Percentiles rank a stretch among this genome's conserved stretches.
phyloP scores from a whole-genome alignment of 2,888 invertebrate genomes.

The Craniophora ligustri region DNA sequence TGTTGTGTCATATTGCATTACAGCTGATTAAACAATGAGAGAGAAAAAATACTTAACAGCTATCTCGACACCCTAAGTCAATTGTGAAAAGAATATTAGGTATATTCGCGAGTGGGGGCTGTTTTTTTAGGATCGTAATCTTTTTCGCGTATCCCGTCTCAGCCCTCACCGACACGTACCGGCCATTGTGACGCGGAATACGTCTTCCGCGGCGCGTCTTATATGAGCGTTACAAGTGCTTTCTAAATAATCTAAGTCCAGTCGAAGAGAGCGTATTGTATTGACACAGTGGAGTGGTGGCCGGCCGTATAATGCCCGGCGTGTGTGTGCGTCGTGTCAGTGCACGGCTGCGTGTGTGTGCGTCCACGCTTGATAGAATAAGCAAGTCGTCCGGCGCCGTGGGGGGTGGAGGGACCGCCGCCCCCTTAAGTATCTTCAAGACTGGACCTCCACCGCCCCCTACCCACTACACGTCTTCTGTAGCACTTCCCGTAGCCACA shows the following conservation, averaged over 20 bases:
- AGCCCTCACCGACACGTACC: slow-evolving; percentile 85
- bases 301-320: slow-evolving; percentile 86
- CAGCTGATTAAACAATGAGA: slow-evolving; percentile 47
- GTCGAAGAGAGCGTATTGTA: slow-evolving; percentile 89
- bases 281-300: slow-evolving; percentile 89
- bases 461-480: slow-evolving; percentile 86
- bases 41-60: slow-evolving; percentile 64
- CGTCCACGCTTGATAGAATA: slow-evolving; percentile 88
- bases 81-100: slow-evolving; percentile 80
- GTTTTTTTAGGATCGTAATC: slow-evolving; percentile 89
- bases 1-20: not conserved
- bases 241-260: slow-evolving; percentile 90
- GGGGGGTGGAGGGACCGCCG: slow-evolving; percentile 63
- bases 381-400: slow-evolving; percentile 86
- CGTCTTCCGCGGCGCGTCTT: slow-evolving; percentile 87
- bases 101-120: slow-evolving; percentile 81
- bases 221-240: slow-evolving; percentile 90
- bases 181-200: slow-evolving; percentile 87
- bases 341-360: slow-evolving; percentile 72
- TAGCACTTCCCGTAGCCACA: slow-evolving; percentile 85
- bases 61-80: slow-evolving; percentile 70
- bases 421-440: slow-evolving; percentile 85
- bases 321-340: slow-evolving; percentile 73
- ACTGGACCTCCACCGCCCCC: slow-evolving; percentile 85
- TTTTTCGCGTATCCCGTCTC: slow-evolving; percentile 83